Conservation (phyloP, 2,888 invertebrate species). For the Trissolcus japonicus region DNA sequence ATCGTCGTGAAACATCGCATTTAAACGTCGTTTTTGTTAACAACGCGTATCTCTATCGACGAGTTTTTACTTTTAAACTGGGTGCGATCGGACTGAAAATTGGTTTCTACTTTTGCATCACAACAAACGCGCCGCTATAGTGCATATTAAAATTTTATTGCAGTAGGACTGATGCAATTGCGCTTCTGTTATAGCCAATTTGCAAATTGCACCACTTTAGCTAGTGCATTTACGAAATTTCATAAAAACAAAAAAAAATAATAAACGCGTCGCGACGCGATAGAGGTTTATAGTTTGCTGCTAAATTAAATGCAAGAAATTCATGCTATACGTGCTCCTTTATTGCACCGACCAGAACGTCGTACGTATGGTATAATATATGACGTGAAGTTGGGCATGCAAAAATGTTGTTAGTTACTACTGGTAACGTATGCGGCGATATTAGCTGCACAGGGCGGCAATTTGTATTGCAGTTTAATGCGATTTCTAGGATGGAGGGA, state of each 20-base stretch:
- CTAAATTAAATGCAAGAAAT: constrained; percentile 27
- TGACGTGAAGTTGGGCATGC: constrained; percentile 8
- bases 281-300: constrained; percentile 20
- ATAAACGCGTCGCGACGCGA: too few species aligned
- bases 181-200: neutral
- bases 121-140: neutral
- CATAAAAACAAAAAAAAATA: too few species aligned
- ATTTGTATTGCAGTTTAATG: constrained; percentile 42
- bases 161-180: neutral
- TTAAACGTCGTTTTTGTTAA: constrained; percentile 51
- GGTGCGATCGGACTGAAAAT: constrained; percentile 9
- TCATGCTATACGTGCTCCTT: constrained; percentile 22
- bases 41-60: constrained; percentile 35
- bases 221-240: too few species aligned
- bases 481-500: constrained; percentile 33
- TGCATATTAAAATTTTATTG: neutral
- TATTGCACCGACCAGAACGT: constrained; percentile 27
- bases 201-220: too few species aligned
- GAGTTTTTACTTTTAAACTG: constrained; percentile 35
- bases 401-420: constrained; percentile 35
- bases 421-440: constrained; percentile 23
- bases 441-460: constrained; percentile 30
- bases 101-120: neutral
- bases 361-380: constrained; percentile 34
- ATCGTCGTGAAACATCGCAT: constrained; percentile 55